These are phyloP conservation scores for Ceuthmochares aereus DNA, from an alignment of 2,113 vertebrate species.

Conservation along the genomic window DNA sequence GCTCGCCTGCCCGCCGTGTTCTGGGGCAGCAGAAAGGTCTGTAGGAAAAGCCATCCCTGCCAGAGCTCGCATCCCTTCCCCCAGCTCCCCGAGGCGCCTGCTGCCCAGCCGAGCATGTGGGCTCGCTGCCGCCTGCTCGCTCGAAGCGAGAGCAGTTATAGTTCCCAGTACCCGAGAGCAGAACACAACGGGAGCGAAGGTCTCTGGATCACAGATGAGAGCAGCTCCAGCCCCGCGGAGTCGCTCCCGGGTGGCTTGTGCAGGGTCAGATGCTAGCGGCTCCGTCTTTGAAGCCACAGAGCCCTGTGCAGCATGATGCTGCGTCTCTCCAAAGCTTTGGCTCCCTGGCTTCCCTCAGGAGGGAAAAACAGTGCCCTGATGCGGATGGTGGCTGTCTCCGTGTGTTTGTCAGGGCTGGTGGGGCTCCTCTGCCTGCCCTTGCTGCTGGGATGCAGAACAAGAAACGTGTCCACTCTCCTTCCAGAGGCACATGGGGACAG, in stretches of 20 bases:
- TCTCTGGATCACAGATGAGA: background rate
- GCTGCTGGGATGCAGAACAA: background rate
- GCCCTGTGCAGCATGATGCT: background rate
- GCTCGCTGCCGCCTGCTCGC: background rate
- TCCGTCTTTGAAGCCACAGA: background rate
- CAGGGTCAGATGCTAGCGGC: background rate
- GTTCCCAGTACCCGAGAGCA: background rate
- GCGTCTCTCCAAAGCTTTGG: background rate
- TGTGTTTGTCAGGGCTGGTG: background rate
- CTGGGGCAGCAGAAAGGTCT: background rate
- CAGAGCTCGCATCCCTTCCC: slow-evolving; percentile 9
- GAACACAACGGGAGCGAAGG: background rate
- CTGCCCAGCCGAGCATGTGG: slow-evolving; percentile 27
- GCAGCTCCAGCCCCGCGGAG: background rate
- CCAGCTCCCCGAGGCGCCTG: background rate
- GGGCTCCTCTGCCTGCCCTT: background rate
- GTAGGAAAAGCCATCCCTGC: background rate
- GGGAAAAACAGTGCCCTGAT: background rate
- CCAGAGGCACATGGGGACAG: background rate
- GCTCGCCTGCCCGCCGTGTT: background rate
- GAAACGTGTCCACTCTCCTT: background rate
- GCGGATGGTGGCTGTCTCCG: background rate
- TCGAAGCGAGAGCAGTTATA: background rate
- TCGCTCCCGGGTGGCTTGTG: background rate
- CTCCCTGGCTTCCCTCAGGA: background rate